Evolutionary conservation across 2,888 invertebrate genomes (phyloP).

Genomic region (Caenorhabditis uteleia): DNA sequence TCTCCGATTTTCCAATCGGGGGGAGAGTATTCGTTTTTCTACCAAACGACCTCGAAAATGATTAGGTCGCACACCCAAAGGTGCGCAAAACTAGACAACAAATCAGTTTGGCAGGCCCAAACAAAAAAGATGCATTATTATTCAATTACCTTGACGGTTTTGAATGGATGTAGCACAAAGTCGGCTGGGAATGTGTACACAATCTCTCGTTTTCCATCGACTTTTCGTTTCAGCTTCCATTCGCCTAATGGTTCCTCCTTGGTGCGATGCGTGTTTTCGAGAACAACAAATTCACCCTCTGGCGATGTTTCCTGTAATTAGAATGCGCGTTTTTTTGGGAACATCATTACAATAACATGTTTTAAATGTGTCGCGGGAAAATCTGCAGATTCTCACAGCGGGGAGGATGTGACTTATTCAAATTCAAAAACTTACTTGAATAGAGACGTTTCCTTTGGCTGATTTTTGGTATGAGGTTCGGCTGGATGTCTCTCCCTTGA

Average conservation of each 20-base stretch:
- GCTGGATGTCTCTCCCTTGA: conserved; percentile 72
- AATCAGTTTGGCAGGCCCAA: conserved; percentile 3
- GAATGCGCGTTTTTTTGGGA: neutral
- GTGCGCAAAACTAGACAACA: too few relatives aligned
- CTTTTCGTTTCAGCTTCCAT: conserved; percentile 70
- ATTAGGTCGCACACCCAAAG: conserved; percentile 21
- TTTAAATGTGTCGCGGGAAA: too few relatives aligned
- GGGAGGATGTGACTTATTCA: neutral
- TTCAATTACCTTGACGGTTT: conserved; percentile 59
- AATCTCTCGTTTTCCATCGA: conserved; percentile 69
- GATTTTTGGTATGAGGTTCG: conserved; percentile 73
- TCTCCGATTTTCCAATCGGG: neutral
- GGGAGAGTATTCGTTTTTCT: neutral
- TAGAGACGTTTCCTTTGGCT: conserved; percentile 72
- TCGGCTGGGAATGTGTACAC: conserved; percentile 62
- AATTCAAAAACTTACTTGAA: conserved; percentile 58
- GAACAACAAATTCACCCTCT: conserved; percentile 71
- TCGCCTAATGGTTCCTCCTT: conserved; percentile 68
- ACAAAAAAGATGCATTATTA: conserved; percentile 1
- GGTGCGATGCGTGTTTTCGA: conserved; percentile 62
- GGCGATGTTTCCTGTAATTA: conserved; percentile 70
- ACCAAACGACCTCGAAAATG: conserved; percentile 21
- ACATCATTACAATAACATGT: neutral
- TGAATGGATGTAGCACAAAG: conserved; percentile 57
- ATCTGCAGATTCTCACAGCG: too few relatives aligned